Percentiles rank a stretch among this genome's conserved stretches.
These are phyloP conservation scores for Camponotus vicinus DNA, from an alignment of 1,140 invertebrate species.

Conservation along the genomic window DNA sequence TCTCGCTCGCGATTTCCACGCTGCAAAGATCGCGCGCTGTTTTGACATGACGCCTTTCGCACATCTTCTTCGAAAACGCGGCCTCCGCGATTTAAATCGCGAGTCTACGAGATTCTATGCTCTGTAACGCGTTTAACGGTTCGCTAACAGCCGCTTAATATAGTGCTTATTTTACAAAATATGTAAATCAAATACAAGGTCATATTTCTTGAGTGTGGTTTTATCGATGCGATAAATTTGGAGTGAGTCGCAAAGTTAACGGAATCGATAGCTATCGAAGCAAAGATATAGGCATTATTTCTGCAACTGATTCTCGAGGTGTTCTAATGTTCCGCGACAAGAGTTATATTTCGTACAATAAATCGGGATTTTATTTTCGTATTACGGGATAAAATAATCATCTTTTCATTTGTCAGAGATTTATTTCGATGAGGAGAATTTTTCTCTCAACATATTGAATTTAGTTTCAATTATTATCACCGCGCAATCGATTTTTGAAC, in stretches of 20 bases:
- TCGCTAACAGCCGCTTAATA: not conserved
- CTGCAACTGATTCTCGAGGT: no score
- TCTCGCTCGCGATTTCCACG: constrained; percentile 3
- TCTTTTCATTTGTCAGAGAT: not conserved
- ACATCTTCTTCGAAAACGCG: constrained; percentile 6
- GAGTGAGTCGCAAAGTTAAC: not conserved
- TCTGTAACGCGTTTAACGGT: not conserved
- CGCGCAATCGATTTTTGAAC: not conserved
- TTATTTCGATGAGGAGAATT: not conserved
- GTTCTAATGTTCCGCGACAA: not conserved
- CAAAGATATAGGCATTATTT: not conserved
- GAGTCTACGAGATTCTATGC: not conserved
- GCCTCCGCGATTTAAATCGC: constrained; percentile 2
- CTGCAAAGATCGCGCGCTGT: not conserved
- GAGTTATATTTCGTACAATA: not conserved
- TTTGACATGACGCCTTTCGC: constrained; percentile 13
- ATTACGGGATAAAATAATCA: not conserved
- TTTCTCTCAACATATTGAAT: not conserved
- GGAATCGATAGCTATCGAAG: constrained; percentile 8
- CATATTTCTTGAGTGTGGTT: not conserved
- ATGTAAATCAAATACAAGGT: not conserved
- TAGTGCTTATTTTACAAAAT: not conserved
- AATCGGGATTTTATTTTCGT: not conserved
- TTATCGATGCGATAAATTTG: constrained; percentile 29
- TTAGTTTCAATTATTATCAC: not conserved